Evolutionary conservation across 1,140 invertebrate species (phyloP).

Genomic region (Microplitis mediator): DNA sequence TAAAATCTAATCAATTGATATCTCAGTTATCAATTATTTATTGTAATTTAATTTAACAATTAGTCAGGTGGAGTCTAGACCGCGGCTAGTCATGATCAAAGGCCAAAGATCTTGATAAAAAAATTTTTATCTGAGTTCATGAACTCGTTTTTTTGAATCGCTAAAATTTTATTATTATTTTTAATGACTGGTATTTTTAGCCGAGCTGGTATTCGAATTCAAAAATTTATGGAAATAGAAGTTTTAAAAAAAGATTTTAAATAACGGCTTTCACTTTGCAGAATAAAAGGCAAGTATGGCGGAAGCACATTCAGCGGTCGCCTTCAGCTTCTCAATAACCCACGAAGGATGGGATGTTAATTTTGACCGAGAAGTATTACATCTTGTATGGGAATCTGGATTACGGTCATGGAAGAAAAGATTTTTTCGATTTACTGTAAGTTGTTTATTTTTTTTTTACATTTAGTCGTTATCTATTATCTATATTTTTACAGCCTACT

Average conservation of each 20-base stretch:
- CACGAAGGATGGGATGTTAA: conserved; percentile 97
- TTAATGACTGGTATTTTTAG: too few species aligned
- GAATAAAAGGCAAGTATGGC: conserved; percentile 73
- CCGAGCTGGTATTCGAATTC: not conserved
- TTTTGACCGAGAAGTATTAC: conserved; percentile 92
- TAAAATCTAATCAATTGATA: too few species aligned
- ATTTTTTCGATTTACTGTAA: conserved; percentile 83
- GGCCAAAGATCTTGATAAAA: too few species aligned
- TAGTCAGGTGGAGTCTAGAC: too few species aligned
- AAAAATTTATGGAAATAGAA: not conserved
- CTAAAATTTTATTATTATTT: too few species aligned
- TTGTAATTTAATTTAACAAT: too few species aligned
- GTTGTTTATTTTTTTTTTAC: conserved; percentile 24
- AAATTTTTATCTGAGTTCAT: not conserved
- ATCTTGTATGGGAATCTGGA: conserved; percentile 90
- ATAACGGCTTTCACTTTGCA: conserved; percentile 3
- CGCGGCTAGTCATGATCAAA: too few species aligned
- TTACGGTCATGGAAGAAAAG: conserved; percentile 93
- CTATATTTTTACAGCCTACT: conserved; percentile 1
- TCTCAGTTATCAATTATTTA: too few species aligned
- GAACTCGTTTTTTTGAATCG: too few species aligned
- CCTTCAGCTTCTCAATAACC: conserved; percentile 96
- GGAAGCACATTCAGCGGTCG: conserved; percentile 97
- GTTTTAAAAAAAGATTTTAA: not conserved
- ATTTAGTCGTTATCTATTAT: not conserved